Base-by-base conservation (phyloP, 2,797 vertebrate genomes). In the Thaleichthys pacificus region DNA sequence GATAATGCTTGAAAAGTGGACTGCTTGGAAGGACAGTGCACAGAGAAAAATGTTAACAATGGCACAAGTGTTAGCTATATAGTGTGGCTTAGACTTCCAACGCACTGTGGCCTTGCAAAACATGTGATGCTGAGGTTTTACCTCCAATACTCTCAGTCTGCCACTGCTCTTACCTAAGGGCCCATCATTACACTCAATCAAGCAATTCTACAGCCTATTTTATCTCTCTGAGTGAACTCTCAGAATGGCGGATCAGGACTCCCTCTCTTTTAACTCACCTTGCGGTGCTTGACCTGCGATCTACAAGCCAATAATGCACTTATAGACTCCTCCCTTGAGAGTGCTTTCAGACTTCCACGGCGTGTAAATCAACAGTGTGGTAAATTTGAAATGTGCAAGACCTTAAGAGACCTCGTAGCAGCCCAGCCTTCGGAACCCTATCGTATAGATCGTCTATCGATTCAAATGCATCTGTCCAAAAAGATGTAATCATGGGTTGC, bases 181-280 rank as follows among this genome's bases (percentile, higher is more conserved):
- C 84, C 82, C 82, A 85, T 88, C 86, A 84, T 87, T 89, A 89
- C 87, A 89, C 87, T 90, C 89, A 91, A 93, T 93, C 89, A 88
- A 92, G 89, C 90, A 91, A 91, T 93, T 90, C 86, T 90, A 84
- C 88, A 88, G 84, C 86, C 87, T 88, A 82, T 87, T 90, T 92
- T 89, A 87, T 87, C 86, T 87, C 79, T 3, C 67, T 38, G 26
- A 76, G 85, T 72, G 72, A 83, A 82, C 77, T 80, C 72, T 2
- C 54, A 12, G 79, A 65, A 56, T 68, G 70, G 75, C 70, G 80
- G 83, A 84, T 80, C 81, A 83, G 70, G 61, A 19, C 81, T 82
- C 54, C 66, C 77, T 76, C 85, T 61, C 78, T 73, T 82, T 74
- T 78, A 86, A 88, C 82, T 91, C 86, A 85, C 82, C 79, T 66